Base-by-base conservation (phyloP, 2,797 vertebrate species). In the Erethizon dorsatum region DNA sequence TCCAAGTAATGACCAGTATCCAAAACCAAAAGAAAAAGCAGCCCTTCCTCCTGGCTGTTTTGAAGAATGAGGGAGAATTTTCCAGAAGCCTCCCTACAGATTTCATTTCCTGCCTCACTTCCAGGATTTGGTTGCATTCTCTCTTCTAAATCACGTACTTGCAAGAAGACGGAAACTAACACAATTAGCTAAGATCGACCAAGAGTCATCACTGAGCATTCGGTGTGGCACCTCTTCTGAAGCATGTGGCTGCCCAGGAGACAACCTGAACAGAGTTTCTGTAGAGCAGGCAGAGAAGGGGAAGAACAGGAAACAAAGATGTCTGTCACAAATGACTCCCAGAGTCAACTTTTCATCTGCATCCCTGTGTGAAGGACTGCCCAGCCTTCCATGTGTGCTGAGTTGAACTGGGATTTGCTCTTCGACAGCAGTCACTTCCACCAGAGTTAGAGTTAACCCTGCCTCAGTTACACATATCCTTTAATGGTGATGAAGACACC, bases 361-460 rank as follows among this genome's bases (percentile, higher is more conserved):
- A 54, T 33, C 37, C 6, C 61, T 69, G 47, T 31, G 47, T 78
- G 75, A 52, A 47, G 22, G 47, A 20, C 6, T 75, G 57, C 18
- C 28, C 37, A 18, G 17, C 56, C 31, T 78, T 89, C 59, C 14
- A 57, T 0, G 0, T 84, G 94, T 98, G 97, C 97, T 98, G 98
- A 97, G 90, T 92, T 86, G 71, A 88, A 90, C 24, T 80, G 97
- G 94, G 95, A 89, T 96, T 97, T 93, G 93, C 94, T 98, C 98
- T 98, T 82, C 69, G 98, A 98, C 98, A 99, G 98, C 95, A 96
- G 90, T 98, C 97, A 98, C 98, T 99, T 99, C 98, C 97, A 97
- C 97, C 97, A 97, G 95, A 97, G 98, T 97, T 97, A 98, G 98
- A 97, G 94, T 95, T 71, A 20, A 24, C 63, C 52, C 0, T 1